These are phyloP conservation scores for Sphinx pinastri DNA, from an alignment of 2,888 invertebrate species.

Conservation along the genomic window DNA sequence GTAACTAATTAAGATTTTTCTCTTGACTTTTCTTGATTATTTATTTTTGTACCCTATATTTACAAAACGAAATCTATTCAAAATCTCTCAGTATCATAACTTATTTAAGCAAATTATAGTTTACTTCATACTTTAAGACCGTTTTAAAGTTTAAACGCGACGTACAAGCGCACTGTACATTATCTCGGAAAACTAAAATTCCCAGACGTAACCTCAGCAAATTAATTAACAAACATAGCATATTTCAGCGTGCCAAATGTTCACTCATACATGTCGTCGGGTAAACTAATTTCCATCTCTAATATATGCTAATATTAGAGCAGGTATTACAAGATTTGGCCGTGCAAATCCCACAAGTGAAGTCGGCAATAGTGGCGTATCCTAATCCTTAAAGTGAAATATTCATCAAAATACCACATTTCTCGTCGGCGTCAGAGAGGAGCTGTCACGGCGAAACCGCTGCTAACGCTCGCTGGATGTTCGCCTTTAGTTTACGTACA, in stretches of 20 bases:
- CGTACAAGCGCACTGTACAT: no score
- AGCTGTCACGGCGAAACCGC: conserved; percentile 11
- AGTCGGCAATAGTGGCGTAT: conserved; percentile 5
- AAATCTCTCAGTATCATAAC: background rate
- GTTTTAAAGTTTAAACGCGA: background rate
- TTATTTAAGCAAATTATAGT: background rate
- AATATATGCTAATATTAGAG: conserved; percentile 19
- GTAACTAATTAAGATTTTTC: conserved; percentile 11
- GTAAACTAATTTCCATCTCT: conserved; percentile 19
- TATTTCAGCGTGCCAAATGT: background rate
- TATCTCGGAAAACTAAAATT: background rate
- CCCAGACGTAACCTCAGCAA: background rate
- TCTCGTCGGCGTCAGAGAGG: conserved; percentile 15
- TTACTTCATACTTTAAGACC: background rate
- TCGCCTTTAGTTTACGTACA: background rate
- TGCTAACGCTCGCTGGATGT: background rate
- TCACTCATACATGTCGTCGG: background rate
- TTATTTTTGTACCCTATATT: background rate
- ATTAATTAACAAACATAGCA: background rate
- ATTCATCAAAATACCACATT: conserved; percentile 26
- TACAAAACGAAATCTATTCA: background rate
- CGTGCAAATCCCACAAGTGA: background rate
- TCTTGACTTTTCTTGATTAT: background rate
- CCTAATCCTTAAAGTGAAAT: conserved; percentile 22
- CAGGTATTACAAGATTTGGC: conserved; percentile 5